Base-by-base conservation (phyloP, 2,113 vertebrate genomes). In the Geothlypis trichas region DNA sequence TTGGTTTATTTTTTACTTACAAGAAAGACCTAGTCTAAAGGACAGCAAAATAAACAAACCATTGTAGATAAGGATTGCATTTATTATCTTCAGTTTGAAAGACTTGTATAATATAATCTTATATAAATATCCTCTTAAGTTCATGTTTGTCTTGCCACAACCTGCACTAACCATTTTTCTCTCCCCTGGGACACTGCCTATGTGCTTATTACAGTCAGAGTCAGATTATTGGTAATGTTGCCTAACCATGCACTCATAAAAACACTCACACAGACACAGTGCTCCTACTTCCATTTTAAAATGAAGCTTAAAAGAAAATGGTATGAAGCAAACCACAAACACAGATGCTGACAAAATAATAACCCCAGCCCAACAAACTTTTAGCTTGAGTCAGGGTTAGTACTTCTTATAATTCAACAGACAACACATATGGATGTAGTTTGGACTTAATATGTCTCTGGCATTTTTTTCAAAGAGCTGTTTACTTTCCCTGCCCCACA, bases 401-500 rank as follows among this genome's bases (percentile, higher is more conserved):
- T 68, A 22, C 5, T 76, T 57, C 39, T 52, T 42, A 33, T 8
- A 35, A 44, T 47, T 27, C 54, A 88, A 31, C 26, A 63, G 58
- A 46, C 11, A 35, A 11, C 7, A 1, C 71, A 49, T 17, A 20
- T n/a, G 71, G 62, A 84, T 30, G 22, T 23, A 13, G 14, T 39
- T 41, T 4, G 27, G 8, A 33, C 33, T 61, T 59, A 10, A 33
- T 11, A 8, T 7, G 15, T 37, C 41, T 54, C 22, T 26, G 68
- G 81, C 8, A 66, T 22, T 51, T 68, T 66, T 68, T 58, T 66
- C 21, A 5, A 41, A 37, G 18, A 74, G 13, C 23, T 75, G 27
- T 23, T 49, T 49, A 2, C 17, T 54, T 49, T 44, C 12, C 6
- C 9, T 62, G 1, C 1, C 1, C 8, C 8, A 2, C 5, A 57